Evolutionary conservation across 2,797 vertebrate species (phyloP).

Genomic region (Cygnus olor): DNA sequence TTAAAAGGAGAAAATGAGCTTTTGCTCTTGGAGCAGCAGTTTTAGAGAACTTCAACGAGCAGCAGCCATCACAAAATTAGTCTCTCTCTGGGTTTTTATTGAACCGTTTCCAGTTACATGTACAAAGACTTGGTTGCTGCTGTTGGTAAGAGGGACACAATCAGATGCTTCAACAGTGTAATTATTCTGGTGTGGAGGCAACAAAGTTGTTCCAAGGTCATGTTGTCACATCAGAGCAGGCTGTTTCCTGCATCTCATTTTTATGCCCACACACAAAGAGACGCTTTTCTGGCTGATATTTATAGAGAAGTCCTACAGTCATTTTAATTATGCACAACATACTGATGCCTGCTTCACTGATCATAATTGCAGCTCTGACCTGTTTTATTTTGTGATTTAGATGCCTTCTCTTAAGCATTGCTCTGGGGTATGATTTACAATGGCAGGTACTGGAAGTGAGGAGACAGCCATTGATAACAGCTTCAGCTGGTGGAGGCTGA

Average conservation of each 20-base stretch:
- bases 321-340: slow-evolving; percentile 72
- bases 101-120: neutral
- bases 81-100: slow-evolving; percentile 37
- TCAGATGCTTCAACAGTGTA: slow-evolving; percentile 44
- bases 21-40: slow-evolving; percentile 13
- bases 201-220: slow-evolving; percentile 75
- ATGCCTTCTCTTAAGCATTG: slow-evolving; percentile 53
- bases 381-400: slow-evolving; percentile 76
- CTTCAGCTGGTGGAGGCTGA: neutral
- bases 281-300: slow-evolving; percentile 62
- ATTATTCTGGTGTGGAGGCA: slow-evolving; percentile 41
- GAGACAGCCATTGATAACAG: neutral
- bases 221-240: slow-evolving; percentile 43
- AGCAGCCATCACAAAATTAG: slow-evolving; percentile 10
- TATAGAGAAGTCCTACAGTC: slow-evolving; percentile 68
- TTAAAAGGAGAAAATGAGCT: slow-evolving; percentile 28
- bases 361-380: slow-evolving; percentile 70
- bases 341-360: slow-evolving; percentile 71
- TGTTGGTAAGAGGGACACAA: slow-evolving; percentile 16
- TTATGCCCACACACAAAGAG: slow-evolving; percentile 62
- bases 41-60: slow-evolving; percentile 46
- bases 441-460: neutral
- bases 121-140: slow-evolving; percentile 17
- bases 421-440: slow-evolving; percentile 59
- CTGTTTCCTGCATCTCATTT: slow-evolving; percentile 53